These are phyloP conservation scores for Prunella strophiata DNA, from an alignment of 2,797 vertebrate species.

Conservation along the genomic window DNA sequence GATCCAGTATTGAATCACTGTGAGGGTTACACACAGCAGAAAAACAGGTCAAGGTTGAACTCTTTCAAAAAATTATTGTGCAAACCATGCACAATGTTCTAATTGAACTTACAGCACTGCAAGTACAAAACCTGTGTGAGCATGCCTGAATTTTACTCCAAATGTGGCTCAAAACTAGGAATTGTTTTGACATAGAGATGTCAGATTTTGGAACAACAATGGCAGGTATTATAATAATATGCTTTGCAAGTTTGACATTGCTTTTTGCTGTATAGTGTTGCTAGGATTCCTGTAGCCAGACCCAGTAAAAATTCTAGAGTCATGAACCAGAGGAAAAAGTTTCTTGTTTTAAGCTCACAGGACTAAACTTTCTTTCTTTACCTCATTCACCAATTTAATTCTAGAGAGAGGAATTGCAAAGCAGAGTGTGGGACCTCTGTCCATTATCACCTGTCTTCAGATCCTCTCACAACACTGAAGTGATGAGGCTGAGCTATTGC, in stretches of 20 bases:
- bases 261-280: neutral
- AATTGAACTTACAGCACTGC: neutral
- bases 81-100: neutral
- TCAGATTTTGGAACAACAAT: neutral
- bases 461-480: neutral
- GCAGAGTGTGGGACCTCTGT: neutral
- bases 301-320: neutral
- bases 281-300: neutral
- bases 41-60: neutral
- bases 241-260: neutral
- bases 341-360: neutral
- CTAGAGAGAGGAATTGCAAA: neutral
- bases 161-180: neutral
- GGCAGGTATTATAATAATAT: neutral
- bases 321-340: neutral
- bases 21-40: neutral
- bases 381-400: neutral
- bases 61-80: neutral
- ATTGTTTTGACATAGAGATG: neutral
- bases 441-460: neutral
- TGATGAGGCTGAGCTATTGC: neutral
- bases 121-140: neutral
- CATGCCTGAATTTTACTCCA: neutral
- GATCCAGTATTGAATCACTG: neutral
- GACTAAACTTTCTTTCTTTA: neutral